Evolutionary conservation across 2,113 vertebrate species (phyloP).

Genomic region (Plecturocebus donacophilus): DNA sequence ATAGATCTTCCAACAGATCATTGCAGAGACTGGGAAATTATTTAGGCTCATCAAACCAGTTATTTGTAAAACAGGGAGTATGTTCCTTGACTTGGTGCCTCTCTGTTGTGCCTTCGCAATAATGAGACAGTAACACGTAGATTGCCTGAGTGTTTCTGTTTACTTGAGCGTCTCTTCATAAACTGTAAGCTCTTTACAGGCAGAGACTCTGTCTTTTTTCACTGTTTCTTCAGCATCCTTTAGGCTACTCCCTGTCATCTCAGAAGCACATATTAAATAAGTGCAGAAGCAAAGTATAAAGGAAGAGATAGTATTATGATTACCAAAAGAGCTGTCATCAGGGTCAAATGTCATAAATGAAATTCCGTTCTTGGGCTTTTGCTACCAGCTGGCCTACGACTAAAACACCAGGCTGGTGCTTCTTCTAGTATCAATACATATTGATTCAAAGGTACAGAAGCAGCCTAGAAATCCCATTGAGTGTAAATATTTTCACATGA

Average conservation of each 20-base stretch:
- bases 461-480: background rate
- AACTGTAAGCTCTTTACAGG: background rate
- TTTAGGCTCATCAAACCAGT: background rate
- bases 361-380: background rate
- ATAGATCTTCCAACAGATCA: background rate
- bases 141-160: background rate
- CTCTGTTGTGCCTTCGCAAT: background rate
- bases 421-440: background rate
- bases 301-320: background rate
- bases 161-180: background rate
- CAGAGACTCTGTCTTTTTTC: background rate
- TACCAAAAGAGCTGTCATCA: background rate
- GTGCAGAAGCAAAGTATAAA: background rate
- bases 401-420: background rate
- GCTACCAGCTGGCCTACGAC: background rate
- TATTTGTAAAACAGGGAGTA: background rate
- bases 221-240: background rate
- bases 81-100: background rate
- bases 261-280: background rate
- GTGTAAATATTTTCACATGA: background rate
- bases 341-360: background rate
- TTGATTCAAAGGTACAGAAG: background rate
- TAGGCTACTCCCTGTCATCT: background rate
- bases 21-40: background rate
- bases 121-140: background rate